Conservation (phyloP, 2,797 vertebrate species). For the Galaxias olidus region DNA sequence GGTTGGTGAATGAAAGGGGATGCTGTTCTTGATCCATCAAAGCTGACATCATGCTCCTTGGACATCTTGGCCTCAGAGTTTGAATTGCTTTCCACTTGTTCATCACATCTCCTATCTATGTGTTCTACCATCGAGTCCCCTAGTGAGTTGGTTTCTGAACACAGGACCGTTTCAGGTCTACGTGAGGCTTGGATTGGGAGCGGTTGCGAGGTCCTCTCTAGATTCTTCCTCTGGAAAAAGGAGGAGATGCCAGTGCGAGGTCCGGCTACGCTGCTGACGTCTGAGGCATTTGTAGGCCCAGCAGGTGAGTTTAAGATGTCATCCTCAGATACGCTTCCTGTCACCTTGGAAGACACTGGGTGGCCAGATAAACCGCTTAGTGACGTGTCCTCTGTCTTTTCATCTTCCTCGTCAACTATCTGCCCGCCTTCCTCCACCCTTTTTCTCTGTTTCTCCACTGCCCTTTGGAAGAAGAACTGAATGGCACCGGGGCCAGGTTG, state of each 20-base stretch:
- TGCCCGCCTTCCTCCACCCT: constrained; percentile 13
- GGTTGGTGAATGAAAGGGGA: constrained; percentile 6
- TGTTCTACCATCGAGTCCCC: not conserved
- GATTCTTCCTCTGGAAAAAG: constrained; percentile 69
- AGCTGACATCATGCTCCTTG: not conserved
- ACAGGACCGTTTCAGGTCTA: constrained; percentile 12
- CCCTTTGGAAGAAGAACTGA: constrained; percentile 85
- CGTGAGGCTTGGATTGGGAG: not conserved
- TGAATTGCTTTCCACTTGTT: not conserved
- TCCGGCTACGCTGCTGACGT: constrained; percentile 12
- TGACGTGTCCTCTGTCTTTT: constrained; percentile 11
- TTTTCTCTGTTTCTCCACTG: constrained; percentile 72
- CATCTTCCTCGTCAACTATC: not conserved
- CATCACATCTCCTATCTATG: no score
- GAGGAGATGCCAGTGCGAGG: constrained; percentile 51
- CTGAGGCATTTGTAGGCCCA: not conserved
- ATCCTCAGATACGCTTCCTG: constrained; percentile 8
- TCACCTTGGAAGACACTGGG: not conserved
- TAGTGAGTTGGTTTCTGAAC: constrained; percentile 1
- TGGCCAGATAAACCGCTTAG: not conserved
- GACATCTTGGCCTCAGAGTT: not conserved
- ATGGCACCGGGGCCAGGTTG: constrained; percentile 75
- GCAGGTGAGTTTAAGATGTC: not conserved
- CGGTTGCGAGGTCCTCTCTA: constrained; percentile 43
- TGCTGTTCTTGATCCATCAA: not conserved